Evolutionary conservation across 2,888 invertebrate species (phyloP), one percentile per base, ranked within the genome.

Genomic region (Trypoxylon attenuatum): DNA sequence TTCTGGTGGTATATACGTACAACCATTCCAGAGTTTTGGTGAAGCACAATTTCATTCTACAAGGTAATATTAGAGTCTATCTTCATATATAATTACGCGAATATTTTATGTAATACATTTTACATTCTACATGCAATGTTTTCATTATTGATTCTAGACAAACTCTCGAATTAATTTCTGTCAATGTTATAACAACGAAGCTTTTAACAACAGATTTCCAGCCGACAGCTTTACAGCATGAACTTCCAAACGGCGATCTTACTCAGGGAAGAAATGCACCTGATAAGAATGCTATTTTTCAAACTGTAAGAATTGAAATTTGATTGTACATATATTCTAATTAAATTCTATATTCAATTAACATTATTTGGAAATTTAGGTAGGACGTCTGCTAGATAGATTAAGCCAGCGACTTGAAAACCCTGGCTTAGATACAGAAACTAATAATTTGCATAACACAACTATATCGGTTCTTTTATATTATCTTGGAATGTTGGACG

Each of bases 11-110:
- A 82, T 88, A 62, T 85, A 87, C 55, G 81, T 88, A 10, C 88
- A 88, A 67, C 87, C 88, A 2, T 88, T 87, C 60, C 87, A 87
- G 78, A 86, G 87, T 57, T 82, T 85, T 60, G 87, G 87, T 2
- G 88, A 88, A 79, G 86, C 87, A 22, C 88, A 88, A 52, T 87
- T 82, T 64, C 73, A 83, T 46, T 82, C 83, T 39, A 82, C 81
- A 5, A 79, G 77, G 85, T 84, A 72, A n/a, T 62, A 59, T 69
- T 15, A n/a, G n/a, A n/a, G n/a, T n/a, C 5, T 33, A 10, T 4
- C 13, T 10, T 5, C n/a, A 33, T 33, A 10, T 13, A 33, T 33
- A 33, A 33, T n/a, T n/a, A n/a, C n/a, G n/a, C n/a, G n/a, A n/a
- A n/a, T n/a, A n/a, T n/a, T n/a, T n/a, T n/a, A n/a, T n/a, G n/a